Evolutionary conservation across 2,113 vertebrate genomes (phyloP), one percentile per base, ranked within the genome.

Genomic region (Lamprologus tigripictilis): DNA sequence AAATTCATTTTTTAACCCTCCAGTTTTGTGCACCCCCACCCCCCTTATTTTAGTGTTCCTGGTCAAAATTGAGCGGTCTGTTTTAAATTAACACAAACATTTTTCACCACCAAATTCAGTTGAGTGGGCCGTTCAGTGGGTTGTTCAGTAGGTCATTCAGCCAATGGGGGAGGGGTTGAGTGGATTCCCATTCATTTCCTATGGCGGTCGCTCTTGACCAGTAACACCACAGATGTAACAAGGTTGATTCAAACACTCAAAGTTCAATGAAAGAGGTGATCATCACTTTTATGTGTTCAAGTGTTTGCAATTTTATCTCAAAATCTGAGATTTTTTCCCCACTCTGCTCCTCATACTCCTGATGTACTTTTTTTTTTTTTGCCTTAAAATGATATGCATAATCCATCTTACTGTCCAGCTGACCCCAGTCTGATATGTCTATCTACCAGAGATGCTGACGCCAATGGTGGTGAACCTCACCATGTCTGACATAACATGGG

Each of bases 401-500:
- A 54, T 90, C 82, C 37, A 28, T 88, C 57, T 83, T 84, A 35
- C 71, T 47, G 10, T 81, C 79, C 53, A 61, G 66, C 88, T 95
- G 93, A 95, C 87, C 89, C 58, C 68, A 71, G 78, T 96, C 54
- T 96, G 92, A 95, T 96, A 68, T 96, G 92, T 96, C 92, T 95
- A 71, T 96, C 96, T 88, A 96, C 89, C 96, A 98, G 98, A 97
- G 92, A 93, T 96, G 87, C 94, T 82, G 92, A 92, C 93, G 89
- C 97, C 97, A 26, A 86, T 84, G 89, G 95, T 98, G 95, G 96
- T 96, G 80, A 91, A 96, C 71, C 92, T 99, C 40, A 94, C 94
- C 19, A 95, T 98, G 19, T 95, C 97, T 37, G 63, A 97, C 92
- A 86, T 96, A 91, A 96, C 96, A 94, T 99, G 98, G 97, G 97